A percentile compares a stretch with the other conserved stretches of the same genome.
Conservation (phyloP, 2,797 vertebrate species). For the Pangasius mekongensis region DNA sequence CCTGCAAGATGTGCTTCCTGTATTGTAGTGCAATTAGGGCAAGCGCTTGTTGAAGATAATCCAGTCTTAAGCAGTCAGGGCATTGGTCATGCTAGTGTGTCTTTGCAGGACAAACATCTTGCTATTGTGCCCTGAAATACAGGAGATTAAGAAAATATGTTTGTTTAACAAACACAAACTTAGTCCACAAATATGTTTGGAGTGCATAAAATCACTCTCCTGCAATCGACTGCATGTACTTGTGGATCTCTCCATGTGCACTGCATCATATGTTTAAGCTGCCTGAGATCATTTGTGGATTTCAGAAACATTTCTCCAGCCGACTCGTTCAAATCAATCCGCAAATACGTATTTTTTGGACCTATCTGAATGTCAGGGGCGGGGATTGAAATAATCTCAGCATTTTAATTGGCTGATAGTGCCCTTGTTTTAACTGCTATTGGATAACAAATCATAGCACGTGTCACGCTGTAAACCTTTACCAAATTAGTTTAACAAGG, state of each 20-base stretch:
- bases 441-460: background rate
- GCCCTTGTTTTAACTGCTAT: background rate
- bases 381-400: background rate
- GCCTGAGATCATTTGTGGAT: background rate
- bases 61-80: background rate
- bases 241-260: background rate
- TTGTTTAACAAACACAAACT: background rate
- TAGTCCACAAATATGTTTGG: background rate
- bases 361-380: background rate
- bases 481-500: background rate
- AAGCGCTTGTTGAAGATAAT: conserved; percentile 8
- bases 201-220: background rate
- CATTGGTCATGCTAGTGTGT: background rate
- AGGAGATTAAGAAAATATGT: background rate
- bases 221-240: background rate
- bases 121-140: background rate
- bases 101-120: background rate
- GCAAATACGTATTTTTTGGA: background rate
- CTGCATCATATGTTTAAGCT: background rate
- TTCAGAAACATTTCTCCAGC: background rate
- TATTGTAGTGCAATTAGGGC: background rate
- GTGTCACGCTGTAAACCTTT: background rate
- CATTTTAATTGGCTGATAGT: background rate
- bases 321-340: background rate
- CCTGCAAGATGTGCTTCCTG: background rate